Evolutionary conservation across 2,888 invertebrate genomes (phyloP).

Genomic region (Cacoxenus indagator): DNA sequence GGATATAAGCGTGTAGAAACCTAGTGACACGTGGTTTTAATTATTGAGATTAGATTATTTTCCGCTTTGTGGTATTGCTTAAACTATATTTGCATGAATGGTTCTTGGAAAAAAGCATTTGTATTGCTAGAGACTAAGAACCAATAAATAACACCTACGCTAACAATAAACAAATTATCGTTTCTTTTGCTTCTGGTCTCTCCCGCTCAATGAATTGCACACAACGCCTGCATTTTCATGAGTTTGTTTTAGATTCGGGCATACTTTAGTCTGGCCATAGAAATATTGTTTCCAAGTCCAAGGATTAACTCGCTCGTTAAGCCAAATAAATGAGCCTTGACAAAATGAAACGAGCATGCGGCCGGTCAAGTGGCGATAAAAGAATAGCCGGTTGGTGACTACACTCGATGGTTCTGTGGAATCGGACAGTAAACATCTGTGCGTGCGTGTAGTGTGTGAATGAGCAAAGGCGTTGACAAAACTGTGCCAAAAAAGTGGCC

Average conservation of each 20-base stretch:
- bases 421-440: not conserved
- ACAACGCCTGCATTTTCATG: not conserved
- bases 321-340: conserved; percentile 10
- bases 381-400: not conserved
- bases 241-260: not conserved
- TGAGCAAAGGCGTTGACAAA: conserved; percentile 29
- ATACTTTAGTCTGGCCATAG: not conserved
- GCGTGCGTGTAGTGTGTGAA: conserved; percentile 22
- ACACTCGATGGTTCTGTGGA: no score
- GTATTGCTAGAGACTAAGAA: not conserved
- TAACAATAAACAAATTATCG: conserved; percentile 52
- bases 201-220: not conserved
- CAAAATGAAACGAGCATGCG: not conserved
- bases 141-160: conserved; percentile 10
- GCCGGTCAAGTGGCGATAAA: not conserved
- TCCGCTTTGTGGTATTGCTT: no score
- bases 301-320: conserved; percentile 7
- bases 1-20: no score
- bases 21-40: no score
- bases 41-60: no score
- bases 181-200: not conserved
- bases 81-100: no score
- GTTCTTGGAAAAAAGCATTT: not conserved
- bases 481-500: conserved; percentile 54
- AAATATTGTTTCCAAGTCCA: not conserved